phyloP scores from a whole-genome alignment of 2,113 vertebrate genomes.

The Pycnonotus jocosus region DNA sequence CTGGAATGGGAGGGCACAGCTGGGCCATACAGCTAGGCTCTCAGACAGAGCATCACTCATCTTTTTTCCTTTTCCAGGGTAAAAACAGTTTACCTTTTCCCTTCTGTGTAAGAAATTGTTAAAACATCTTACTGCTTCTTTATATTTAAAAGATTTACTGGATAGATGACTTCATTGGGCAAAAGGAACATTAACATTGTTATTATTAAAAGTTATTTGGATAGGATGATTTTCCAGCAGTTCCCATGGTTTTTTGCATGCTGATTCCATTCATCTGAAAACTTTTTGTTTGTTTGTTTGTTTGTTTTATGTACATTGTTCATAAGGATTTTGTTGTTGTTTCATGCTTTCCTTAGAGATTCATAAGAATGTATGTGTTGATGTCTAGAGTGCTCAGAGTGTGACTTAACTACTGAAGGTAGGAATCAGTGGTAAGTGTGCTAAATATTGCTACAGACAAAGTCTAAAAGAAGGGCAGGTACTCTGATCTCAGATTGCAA shows the following conservation, averaged over 20 bases:
- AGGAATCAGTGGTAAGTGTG: background rate
- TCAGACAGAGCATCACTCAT: background rate
- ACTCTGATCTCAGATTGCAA: background rate
- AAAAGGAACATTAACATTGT: fast-evolving
- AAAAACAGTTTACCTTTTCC: background rate
- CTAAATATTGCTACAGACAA: background rate
- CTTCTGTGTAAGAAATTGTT: background rate
- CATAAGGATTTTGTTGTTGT: background rate
- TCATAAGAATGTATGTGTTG: background rate
- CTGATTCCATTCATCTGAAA: background rate
- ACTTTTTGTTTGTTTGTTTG: background rate
- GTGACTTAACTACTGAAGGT: background rate
- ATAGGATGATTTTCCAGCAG: background rate
- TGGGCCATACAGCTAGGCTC: fast-evolving
- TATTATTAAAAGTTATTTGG: background rate
- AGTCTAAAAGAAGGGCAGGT: background rate
- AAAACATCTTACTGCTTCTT: background rate
- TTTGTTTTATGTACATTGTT: background rate
- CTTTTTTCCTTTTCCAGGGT: background rate
- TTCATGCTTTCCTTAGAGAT: background rate
- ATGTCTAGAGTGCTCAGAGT: background rate
- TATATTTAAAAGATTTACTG: background rate
- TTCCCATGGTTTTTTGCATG: background rate
- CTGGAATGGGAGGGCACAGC: background rate
- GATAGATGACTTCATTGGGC: background rate